A percentile compares a stretch with the other conserved stretches of the same genome.
These are phyloP conservation scores for Agrotis exclamationis DNA, from an alignment of 2,888 invertebrate genomes.

Conservation along the genomic window DNA sequence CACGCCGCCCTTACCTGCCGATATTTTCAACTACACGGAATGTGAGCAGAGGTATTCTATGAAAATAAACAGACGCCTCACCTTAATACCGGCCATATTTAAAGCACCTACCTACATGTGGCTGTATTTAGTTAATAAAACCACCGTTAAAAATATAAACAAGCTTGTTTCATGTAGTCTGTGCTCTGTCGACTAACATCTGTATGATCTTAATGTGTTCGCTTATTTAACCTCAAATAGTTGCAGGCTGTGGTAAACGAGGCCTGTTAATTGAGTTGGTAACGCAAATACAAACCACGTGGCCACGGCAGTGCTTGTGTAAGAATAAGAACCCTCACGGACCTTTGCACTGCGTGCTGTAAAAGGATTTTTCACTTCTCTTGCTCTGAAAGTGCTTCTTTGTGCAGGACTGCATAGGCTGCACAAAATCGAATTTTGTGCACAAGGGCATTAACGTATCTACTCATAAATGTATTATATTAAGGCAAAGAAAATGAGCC, in stretches of 20 bases:
- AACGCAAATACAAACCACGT: constrained; percentile 72
- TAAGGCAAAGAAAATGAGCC: no score
- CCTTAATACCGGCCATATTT: constrained; percentile 24
- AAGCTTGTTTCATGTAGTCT: constrained; percentile 13
- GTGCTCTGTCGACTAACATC: constrained; percentile 26
- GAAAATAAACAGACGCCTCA: constrained; percentile 33
- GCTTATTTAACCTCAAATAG: constrained; percentile 56
- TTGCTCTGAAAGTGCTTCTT: no score
- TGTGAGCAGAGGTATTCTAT: constrained; percentile 37
- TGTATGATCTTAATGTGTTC: constrained; percentile 36
- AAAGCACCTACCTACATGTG: neutral
- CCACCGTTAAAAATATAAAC: neutral
- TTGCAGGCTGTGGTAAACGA: constrained; percentile 53
- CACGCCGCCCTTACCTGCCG: constrained; percentile 55
- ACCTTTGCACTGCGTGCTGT: constrained; percentile 49
- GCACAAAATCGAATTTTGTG: no score
- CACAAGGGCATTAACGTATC: no score
- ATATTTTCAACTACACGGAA: constrained; percentile 57
- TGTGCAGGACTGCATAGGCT: no score
- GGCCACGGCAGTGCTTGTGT: constrained; percentile 62
- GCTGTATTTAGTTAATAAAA: constrained; percentile 12
- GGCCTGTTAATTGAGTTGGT: constrained; percentile 67
- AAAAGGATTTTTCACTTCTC: no score
- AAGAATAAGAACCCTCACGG: constrained; percentile 59
- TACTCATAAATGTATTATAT: no score